phyloP scores from a whole-genome alignment of 2,113 vertebrate genomes.

The Paralichthys olivaceus region DNA sequence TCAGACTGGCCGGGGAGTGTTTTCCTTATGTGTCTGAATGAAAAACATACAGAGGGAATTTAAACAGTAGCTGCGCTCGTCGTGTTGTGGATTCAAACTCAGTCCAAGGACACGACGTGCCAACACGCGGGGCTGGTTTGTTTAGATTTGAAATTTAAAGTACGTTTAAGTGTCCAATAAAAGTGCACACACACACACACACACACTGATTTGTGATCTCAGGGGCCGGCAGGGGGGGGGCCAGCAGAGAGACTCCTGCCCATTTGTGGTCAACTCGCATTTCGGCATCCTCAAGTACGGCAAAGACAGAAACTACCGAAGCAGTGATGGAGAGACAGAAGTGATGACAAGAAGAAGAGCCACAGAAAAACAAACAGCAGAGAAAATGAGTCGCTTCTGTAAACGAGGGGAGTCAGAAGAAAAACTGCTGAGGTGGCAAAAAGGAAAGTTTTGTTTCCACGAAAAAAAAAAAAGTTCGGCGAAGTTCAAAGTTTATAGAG shows the following conservation, averaged over 20 bases:
- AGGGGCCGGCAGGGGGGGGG: background rate
- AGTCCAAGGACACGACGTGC: background rate
- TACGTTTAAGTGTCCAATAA: slow-evolving; percentile 2
- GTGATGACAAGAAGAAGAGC: slow-evolving; percentile 14
- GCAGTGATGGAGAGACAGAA: background rate
- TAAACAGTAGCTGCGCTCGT: slow-evolving; percentile 9
- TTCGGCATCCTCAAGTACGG: background rate
- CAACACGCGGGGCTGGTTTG: background rate
- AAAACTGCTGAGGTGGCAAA: slow-evolving; percentile 29
- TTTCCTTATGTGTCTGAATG: background rate
- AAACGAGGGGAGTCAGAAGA: slow-evolving; percentile 1
- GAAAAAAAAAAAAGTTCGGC: no score
- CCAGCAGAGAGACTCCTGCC: background rate
- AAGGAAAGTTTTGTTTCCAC: no score
- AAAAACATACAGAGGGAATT: slow-evolving; percentile 4
- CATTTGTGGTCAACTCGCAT: slow-evolving; percentile 1
- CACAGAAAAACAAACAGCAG: background rate
- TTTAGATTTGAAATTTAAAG: background rate
- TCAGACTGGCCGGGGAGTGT: slow-evolving; percentile 8
- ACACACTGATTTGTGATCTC: background rate
- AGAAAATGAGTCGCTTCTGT: slow-evolving; percentile 4
- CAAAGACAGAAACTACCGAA: background rate
- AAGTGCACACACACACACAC: background rate
- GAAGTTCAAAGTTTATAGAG: no score
- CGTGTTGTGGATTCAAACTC: background rate